Evolutionary conservation across 2,797 vertebrate species (phyloP), one percentile per base, ranked within the genome.

Genomic region (Manis crassicaudata): DNA sequence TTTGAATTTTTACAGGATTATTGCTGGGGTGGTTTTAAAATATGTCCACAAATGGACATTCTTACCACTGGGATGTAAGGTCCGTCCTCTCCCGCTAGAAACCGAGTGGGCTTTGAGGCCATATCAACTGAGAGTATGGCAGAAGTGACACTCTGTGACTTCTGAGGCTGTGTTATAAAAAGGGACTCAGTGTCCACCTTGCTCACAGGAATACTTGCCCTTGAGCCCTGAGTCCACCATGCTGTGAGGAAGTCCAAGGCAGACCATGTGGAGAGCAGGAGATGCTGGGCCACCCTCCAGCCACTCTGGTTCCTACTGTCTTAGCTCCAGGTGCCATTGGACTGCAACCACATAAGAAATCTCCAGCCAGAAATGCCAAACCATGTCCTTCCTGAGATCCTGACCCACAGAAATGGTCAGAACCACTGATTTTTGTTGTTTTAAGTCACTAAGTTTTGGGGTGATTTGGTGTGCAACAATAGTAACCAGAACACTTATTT

Each of bases 241-340:
- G 5, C 43, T 23, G 6, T 29, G n/a, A 70, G 70, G 35, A 50
- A 65, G 43, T 56, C 70, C 79, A 46, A 32, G 27, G 40, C 7
- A 43, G 62, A 50, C 40, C 13, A 8, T 2, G 32, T 0, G 3
- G 40, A 52, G 4, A 77, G 20, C 43, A 77, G 27, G 40, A 52
- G 54, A 23, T 23, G 23, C 27, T 2, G 3, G 25, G 20, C 8
- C 40, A 20, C 13, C 56, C 27, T 46, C 35, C 18, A 11, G 20
- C 23, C 16, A 4, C 52, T 67, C n/a, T 0, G 4, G 37, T 29
- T 25, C 35, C 73, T 27, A 9, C 56, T 60, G 35, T 32, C 21
- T 20, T 32, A 25, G 37, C 14, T 32, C 23, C 13, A 37, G 29
- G 4, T 12, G 35, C 2, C 2, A 0, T 56, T 37, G 1, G 5